A percentile compares a stretch with the other conserved stretches of the same genome.
Evolutionary conservation across 2,888 invertebrate genomes (phyloP).

Genomic region (Acrobasis repandana): DNA sequence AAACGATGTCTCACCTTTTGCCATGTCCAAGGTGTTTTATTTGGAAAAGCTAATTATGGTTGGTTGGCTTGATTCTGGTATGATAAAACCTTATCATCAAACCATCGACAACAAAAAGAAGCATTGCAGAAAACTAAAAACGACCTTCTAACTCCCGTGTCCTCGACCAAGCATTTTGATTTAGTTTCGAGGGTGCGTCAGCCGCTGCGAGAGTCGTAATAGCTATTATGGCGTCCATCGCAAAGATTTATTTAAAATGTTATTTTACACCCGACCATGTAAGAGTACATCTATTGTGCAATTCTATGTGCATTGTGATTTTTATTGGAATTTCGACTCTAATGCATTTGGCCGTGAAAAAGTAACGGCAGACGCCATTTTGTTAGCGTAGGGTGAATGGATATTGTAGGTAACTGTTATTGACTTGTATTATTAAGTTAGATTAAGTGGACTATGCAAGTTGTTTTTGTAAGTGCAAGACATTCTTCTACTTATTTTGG

Average conservation of each 20-base stretch:
- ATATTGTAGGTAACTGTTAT: constrained; percentile 54
- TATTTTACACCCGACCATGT: constrained; percentile 76
- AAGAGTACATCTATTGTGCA: constrained; percentile 56
- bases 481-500: constrained; percentile 12
- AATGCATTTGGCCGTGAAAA: constrained; percentile 38
- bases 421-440: constrained; percentile 70
- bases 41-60: too few relatives aligned
- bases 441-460: constrained; percentile 57
- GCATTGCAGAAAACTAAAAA: neutral
- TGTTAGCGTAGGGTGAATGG: constrained; percentile 51
- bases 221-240: constrained; percentile 75
- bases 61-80: too few relatives aligned
- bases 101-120: too few relatives aligned
- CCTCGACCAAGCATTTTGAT: constrained; percentile 57
- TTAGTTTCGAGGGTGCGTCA: constrained; percentile 70
- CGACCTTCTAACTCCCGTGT: constrained; percentile 50
- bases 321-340: constrained; percentile 52
- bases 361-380: constrained; percentile 62
- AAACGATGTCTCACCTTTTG: too few relatives aligned
- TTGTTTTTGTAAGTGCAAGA: constrained; percentile 13
- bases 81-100: too few relatives aligned
- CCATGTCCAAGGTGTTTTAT: too few relatives aligned
- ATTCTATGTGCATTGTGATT: constrained; percentile 65
- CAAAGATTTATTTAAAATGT: constrained; percentile 82
- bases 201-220: constrained; percentile 61